A percentile compares a stretch with the other conserved stretches of the same genome.
These are phyloP conservation scores for Tethea ocularis DNA, from an alignment of 2,888 invertebrate species.

Conservation along the genomic window DNA sequence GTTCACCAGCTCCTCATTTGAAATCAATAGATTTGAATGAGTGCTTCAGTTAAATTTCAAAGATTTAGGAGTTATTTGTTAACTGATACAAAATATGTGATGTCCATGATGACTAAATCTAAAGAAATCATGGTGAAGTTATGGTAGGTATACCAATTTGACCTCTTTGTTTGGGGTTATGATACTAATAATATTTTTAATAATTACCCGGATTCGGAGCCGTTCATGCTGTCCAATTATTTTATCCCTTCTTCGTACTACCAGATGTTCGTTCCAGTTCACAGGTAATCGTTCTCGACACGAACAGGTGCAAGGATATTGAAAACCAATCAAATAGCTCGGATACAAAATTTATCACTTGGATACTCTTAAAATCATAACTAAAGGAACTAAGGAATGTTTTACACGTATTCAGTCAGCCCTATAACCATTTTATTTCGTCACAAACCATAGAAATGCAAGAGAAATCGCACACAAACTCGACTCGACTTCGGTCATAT, in stretches of 20 bases:
- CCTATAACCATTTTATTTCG: constrained; percentile 73
- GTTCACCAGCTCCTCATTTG: too few relatives aligned
- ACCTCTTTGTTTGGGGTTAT: constrained; percentile 27
- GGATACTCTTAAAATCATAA: constrained; percentile 65
- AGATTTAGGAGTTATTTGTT: background rate
- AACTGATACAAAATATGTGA: too few relatives aligned
- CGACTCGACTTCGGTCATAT: constrained; percentile 73
- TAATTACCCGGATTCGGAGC: constrained; percentile 91
- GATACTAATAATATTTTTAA: constrained; percentile 47
- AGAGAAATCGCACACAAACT: constrained; percentile 80
- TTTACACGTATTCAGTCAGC: constrained; percentile 59
- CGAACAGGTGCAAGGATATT: constrained; percentile 59
- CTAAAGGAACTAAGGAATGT: constrained; percentile 63
- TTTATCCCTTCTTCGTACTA: constrained; percentile 35
- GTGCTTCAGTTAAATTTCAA: background rate
- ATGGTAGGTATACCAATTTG: constrained; percentile 15
- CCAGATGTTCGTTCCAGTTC: constrained; percentile 49
- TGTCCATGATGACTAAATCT: too few relatives aligned
- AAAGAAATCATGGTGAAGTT: background rate
- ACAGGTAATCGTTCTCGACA: constrained; percentile 52
- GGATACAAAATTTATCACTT: constrained; percentile 56
- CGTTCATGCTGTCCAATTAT: constrained; percentile 85
- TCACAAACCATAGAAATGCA: constrained; percentile 81
- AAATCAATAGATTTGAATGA: too few relatives aligned
- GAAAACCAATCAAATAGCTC: constrained; percentile 54